Conservation (phyloP, 1,140 invertebrate genomes). For the Drosophila truncata region DNA sequence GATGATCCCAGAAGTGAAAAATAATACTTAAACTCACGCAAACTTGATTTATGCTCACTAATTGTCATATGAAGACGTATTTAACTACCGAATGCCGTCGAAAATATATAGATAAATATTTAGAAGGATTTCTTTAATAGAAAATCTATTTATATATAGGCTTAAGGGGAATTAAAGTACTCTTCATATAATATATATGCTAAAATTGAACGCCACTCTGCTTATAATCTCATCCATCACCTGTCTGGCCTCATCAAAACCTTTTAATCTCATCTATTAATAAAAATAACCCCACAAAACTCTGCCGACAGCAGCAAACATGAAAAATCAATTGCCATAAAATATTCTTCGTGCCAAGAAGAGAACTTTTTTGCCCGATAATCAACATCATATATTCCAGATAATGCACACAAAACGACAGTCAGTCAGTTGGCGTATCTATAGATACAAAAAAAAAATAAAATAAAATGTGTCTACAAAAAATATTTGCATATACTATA, state of each 20-base stretch:
- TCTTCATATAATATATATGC: neutral
- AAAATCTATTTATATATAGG: neutral
- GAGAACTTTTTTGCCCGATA: slow-evolving; percentile 13
- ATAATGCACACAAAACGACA: slow-evolving; percentile 36
- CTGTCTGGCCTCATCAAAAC: slow-evolving; percentile 10
- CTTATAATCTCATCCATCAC: slow-evolving; percentile 11
- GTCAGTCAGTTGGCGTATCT: slow-evolving; percentile 31
- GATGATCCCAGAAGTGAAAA: slow-evolving; percentile 33
- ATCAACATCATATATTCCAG: slow-evolving; percentile 37
- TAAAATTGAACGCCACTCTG: neutral
- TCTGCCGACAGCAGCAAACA: neutral
- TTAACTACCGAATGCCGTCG: neutral
- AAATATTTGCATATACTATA: slow-evolving; percentile 39
- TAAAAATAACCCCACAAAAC: slow-evolving; percentile 18
- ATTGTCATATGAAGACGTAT: slow-evolving; percentile 41
- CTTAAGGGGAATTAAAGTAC: neutral
- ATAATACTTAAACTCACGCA: slow-evolving; percentile 38
- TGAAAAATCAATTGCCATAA: slow-evolving; percentile 42
- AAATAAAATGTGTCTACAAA: slow-evolving; percentile 6
- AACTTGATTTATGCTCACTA: slow-evolving; percentile 46
- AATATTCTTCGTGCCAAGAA: slow-evolving; percentile 22
- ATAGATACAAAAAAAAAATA: slow-evolving; percentile 27
- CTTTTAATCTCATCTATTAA: slow-evolving; percentile 25
- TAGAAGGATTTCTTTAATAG: too few relatives aligned
- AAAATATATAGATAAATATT: neutral